phyloP scores from a whole-genome alignment of 2,797 vertebrate genomes.

The Lithobates sylvaticus region DNA sequence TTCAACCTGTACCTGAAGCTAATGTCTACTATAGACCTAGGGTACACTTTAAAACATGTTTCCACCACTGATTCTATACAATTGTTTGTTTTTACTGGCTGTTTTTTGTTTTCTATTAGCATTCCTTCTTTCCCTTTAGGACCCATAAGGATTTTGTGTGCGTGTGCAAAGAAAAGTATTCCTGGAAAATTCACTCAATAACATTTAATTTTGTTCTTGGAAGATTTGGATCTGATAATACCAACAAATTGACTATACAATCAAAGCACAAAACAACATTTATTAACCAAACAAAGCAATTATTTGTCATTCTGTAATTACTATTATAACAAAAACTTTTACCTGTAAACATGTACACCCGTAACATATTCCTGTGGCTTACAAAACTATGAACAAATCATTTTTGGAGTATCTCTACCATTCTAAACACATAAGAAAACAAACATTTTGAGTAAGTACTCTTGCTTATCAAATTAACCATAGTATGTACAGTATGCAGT shows the following conservation, averaged over 20 bases:
- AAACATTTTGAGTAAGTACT: constrained; percentile 46
- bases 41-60: too few species aligned
- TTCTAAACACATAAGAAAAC: constrained; percentile 31
- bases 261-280: neutral
- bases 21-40: too few species aligned
- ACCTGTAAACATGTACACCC: neutral
- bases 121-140: too few species aligned
- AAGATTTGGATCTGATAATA: too few species aligned
- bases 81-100: too few species aligned
- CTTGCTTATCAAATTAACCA: constrained; percentile 51
- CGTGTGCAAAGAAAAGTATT: too few species aligned
- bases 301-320: neutral
- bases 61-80: too few species aligned
- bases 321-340: neutral
- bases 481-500: constrained; percentile 19
- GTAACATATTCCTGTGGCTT: neutral
- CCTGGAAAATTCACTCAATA: too few species aligned
- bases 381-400: neutral
- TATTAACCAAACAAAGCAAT: neutral
- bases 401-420: neutral
- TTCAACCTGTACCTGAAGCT: too few species aligned
- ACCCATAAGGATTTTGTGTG: too few species aligned
- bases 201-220: too few species aligned
- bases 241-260: neutral
- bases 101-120: too few species aligned